Evolutionary conservation across 2,797 vertebrate genomes (phyloP), one percentile per base, ranked within the genome.

Genomic region (Lithobates sylvaticus): DNA sequence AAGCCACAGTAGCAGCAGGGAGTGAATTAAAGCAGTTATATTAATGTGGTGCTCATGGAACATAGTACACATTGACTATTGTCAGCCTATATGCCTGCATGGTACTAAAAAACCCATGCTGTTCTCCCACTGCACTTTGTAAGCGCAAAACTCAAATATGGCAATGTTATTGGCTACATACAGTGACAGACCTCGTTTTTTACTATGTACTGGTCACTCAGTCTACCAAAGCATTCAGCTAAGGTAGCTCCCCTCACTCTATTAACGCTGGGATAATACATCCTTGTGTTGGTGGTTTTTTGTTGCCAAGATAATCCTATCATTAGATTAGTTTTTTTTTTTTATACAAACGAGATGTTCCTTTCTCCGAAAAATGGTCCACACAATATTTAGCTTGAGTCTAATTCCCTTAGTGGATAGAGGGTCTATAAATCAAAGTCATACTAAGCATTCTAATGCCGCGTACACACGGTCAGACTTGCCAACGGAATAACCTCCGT

Each of bases 11-110:
- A 77, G 89, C 90, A 87, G 88, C 80, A 7, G 85, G 88, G 90
- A 85, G 90, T 90, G 90, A 90, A 90, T 89, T 89, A 90, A 91
- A 91, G 90, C 91, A 91, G 80, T 81, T 86, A 75, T 32, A 86
- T 81, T 44, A 76, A 44, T 76, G 42, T 90, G 91, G 90, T 92
- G 91, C 91, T 89, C 89, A 91, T 89, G 89, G 90, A 89, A 89
- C 88, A 89, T 91, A 91, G 84, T 23, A 88, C 88, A 90, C 90
- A 86, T 90, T 90, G 83, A 88, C 89, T 15, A 81, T 67, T 64
- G 71, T 74, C 23, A 81, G 77, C 39, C 69, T 75, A 74, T 75
- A 47, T 50, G 47, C 16, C 72, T 81, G 26, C 42, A 74, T 44
- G 69, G 81, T 58, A 13, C 23, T 50, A 39, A 84, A 78, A 83